Base-by-base conservation (phyloP, 2,888 invertebrate genomes). In the Microctonus brassicae region DNA sequence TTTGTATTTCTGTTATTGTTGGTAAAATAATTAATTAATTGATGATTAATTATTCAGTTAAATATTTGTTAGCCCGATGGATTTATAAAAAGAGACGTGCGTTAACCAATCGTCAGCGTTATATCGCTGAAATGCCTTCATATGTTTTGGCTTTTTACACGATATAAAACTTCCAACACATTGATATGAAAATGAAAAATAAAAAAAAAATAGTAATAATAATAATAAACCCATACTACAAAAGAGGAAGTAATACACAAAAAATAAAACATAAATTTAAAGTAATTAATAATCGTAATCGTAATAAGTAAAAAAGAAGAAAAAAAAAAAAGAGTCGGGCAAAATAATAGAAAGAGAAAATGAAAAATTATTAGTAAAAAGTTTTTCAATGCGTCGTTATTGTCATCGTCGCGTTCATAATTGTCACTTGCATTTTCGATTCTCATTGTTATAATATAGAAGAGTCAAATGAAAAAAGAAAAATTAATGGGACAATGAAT, bases 131-230 rank as follows among this genome's bases (percentile, higher is more conserved):
- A 68, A 76, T 86, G 86, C 86, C 86, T 87, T 87, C 87, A 86
- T 87, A 85, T 85, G 86, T 87, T 86, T 87, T 86, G 86, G 86
- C 85, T 85, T 83, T 76, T 80, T 78, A 81, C 79, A 80, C 75
- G 79, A 81, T 79, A 47, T 47, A n/a, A n/a, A 72, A 71, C 61
- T 71, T 69, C 69, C 64, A 71, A 68, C 22, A 67, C 47, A 47
- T 33, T 34, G 70, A 66, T 36, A 7, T 69, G 58, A 57, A 20
- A 24, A 39, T 70, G 53, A 69, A 63, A 33, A 60, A 73, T 63
- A 67, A 34, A 24, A 69, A 64, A 55, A 69, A 64, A 55, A 17
- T 20, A 6, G 0, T 6, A 52, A 47, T 24, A 47, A 72, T n/a
- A 42, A 57, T 11, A 36, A 53, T 69, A 20, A 53, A 47, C 20